Conservation (phyloP, 2,797 vertebrate genomes). For the Enoplosus armatus region DNA sequence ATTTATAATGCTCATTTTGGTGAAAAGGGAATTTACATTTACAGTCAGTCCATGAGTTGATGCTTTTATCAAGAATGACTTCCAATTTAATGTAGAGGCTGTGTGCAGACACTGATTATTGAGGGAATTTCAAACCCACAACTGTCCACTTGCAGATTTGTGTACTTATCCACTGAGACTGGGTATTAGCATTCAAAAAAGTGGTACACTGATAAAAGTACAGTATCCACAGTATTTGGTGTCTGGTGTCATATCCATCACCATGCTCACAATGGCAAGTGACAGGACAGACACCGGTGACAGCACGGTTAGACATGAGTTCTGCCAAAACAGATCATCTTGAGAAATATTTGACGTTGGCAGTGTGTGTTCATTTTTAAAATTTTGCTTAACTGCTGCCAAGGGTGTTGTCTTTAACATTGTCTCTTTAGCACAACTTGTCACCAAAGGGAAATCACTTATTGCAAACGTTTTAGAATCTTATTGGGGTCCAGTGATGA, state of each 20-base stretch:
- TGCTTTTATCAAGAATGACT: background rate
- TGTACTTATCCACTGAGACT: background rate
- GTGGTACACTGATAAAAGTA: conserved; percentile 16
- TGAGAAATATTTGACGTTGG: background rate
- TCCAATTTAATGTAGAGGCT: background rate
- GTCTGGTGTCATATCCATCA: conserved; percentile 26
- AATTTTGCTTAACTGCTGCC: background rate
- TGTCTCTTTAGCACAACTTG: background rate
- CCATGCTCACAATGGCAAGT: background rate
- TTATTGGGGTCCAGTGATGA: background rate
- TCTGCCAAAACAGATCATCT: conserved; percentile 4
- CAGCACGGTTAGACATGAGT: background rate
- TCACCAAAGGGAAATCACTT: background rate
- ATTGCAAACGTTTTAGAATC: background rate
- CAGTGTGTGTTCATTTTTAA: background rate
- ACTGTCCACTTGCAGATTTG: background rate
- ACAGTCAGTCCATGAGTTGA: background rate
- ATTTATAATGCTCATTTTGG: background rate
- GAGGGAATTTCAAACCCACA: background rate
- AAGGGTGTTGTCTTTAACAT: background rate
- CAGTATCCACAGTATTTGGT: background rate
- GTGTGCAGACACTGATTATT: background rate
- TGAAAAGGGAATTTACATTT: background rate
- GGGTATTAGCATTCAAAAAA: conserved; percentile 23
- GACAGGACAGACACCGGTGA: conserved; percentile 12